A percentile compares a stretch with the other conserved stretches of the same genome.
Conservation (phyloP, 2,888 invertebrate genomes). For the Cryptocheilus praepositus region DNA sequence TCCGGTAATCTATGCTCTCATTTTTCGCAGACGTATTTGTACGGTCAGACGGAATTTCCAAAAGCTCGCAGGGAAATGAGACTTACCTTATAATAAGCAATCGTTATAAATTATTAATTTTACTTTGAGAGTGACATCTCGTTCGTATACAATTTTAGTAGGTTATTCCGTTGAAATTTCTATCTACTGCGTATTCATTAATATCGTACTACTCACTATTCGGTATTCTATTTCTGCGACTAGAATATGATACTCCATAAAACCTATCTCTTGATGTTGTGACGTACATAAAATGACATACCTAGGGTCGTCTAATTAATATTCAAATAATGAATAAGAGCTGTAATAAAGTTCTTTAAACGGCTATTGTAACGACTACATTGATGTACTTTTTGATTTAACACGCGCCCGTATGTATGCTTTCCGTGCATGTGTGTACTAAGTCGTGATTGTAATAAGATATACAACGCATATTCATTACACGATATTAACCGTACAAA, state of each 20-base stretch:
- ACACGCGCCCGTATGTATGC: not conserved
- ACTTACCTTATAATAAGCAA: too few species aligned
- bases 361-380: slow-evolving; percentile 27
- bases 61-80: too few species aligned
- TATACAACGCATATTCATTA: not conserved
- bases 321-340: slow-evolving; percentile 62
- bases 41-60: too few species aligned
- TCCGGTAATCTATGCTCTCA: too few species aligned
- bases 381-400: not conserved
- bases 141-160: too few species aligned
- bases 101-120: too few species aligned
- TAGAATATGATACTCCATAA: slow-evolving; percentile 44
- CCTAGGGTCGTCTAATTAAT: slow-evolving; percentile 62
- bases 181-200: slow-evolving; percentile 27
- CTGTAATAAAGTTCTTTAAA: slow-evolving; percentile 64
- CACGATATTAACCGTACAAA: not conserved
- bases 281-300: slow-evolving; percentile 63
- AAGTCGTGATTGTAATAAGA: not conserved
- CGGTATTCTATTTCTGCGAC: slow-evolving; percentile 34
- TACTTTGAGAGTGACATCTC: too few species aligned
- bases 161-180: not conserved
- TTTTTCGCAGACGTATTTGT: too few species aligned
- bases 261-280: slow-evolving; percentile 61
- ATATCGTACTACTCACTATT: slow-evolving; percentile 29
- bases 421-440: not conserved